Evolutionary conservation across 2,113 vertebrate species (phyloP).

Genomic region (Microtus richardsoni): DNA sequence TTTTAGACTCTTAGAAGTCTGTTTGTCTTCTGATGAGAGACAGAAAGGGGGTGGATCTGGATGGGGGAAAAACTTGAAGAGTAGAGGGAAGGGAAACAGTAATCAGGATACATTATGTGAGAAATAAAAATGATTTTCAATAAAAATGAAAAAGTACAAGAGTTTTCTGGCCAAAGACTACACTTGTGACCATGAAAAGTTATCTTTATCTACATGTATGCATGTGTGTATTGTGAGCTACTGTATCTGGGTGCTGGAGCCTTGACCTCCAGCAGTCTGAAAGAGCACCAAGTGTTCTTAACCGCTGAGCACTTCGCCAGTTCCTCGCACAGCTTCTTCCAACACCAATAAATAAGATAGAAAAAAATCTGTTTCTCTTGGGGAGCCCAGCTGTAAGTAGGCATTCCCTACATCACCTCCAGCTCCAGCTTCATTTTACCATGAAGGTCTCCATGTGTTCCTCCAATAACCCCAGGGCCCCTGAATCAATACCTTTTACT

Average conservation of each 20-base stretch:
- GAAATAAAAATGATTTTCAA: background rate
- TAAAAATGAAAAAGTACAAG: background rate
- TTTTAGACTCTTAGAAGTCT: background rate
- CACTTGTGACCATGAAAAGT: background rate
- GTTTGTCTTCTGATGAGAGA: background rate
- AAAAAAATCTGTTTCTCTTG: background rate
- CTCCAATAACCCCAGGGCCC: no score
- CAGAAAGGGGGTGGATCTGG: background rate
- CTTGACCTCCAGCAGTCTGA: background rate
- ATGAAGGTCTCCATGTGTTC: rapidly evolving
- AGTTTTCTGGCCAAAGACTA: background rate
- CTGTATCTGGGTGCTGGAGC: background rate
- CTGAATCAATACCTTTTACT: background rate
- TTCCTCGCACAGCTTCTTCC: background rate
- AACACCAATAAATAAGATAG: background rate
- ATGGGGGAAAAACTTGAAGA: background rate
- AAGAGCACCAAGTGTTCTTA: background rate
- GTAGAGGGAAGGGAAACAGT: background rate
- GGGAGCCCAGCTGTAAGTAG: background rate
- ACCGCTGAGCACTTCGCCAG: background rate
- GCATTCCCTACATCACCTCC: rapidly evolving
- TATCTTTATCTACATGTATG: background rate
- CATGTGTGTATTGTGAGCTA: background rate
- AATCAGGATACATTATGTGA: background rate
- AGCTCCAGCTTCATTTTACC: background rate